phyloP scores from a whole-genome alignment of 1,140 invertebrate species.

The Lordiphosa stackelbergi region DNA sequence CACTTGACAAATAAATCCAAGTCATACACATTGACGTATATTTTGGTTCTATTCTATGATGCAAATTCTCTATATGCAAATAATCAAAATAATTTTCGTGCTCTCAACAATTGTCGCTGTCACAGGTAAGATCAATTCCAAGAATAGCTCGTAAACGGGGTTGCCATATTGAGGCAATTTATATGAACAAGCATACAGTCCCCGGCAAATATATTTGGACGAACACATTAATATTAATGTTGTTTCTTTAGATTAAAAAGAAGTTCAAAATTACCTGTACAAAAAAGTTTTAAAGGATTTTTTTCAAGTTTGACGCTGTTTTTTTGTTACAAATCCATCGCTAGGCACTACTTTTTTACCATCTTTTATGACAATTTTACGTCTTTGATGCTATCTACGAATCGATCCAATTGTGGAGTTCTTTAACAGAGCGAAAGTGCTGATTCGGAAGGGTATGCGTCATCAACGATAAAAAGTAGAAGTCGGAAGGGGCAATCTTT shows the following conservation, averaged over 20 bases:
- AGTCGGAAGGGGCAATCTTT: no score
- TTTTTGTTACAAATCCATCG: no score
- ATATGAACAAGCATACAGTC: constrained; percentile 4
- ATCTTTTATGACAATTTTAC: no score
- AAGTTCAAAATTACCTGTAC: no score
- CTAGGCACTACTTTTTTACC: no score
- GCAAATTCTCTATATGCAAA: constrained; percentile 56
- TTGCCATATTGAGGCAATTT: constrained; percentile 26
- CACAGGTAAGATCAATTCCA: constrained; percentile 54
- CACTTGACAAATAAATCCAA: constrained; percentile 4
- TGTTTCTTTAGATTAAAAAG: background rate
- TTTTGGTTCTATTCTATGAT: constrained; percentile 47
- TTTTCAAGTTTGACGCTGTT: no score
- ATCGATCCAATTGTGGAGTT: no score
- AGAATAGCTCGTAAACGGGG: constrained; percentile 19
- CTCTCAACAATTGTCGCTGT: constrained; percentile 76
- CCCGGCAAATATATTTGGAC: constrained; percentile 13
- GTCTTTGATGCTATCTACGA: no score
- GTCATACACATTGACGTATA: constrained; percentile 9
- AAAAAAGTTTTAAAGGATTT: no score
- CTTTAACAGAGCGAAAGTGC: no score
- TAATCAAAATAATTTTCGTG: constrained; percentile 76
- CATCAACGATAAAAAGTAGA: no score
- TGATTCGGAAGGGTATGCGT: no score
- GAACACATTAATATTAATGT: background rate